Percentiles rank a stretch among this genome's conserved stretches.
These are phyloP conservation scores for Paralichthys olivaceus DNA, from an alignment of 2,113 vertebrate species.

Conservation along the genomic window DNA sequence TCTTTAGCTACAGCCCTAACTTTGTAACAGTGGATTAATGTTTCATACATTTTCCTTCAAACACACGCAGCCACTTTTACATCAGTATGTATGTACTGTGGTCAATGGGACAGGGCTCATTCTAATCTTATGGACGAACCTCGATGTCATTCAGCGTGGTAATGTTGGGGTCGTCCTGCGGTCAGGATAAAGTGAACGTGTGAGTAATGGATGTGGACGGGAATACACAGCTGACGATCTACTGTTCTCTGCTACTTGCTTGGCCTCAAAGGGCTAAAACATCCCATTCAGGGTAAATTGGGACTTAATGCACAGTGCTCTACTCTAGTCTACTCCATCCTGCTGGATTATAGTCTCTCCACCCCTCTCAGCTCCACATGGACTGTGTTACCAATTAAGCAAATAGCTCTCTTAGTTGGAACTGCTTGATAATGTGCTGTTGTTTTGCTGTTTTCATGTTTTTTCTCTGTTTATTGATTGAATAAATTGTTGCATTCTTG, in stretches of 20 bases:
- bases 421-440: conserved; percentile 38
- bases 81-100: not conserved
- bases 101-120: not conserved
- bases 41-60: not conserved
- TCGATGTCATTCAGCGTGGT: conserved; percentile 3
- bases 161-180: not conserved
- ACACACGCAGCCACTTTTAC: not conserved
- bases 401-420: conserved; percentile 71
- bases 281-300: conserved; percentile 62
- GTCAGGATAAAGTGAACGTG: conserved; percentile 30
- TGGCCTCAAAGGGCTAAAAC: conserved; percentile 51
- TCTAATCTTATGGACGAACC: conserved; percentile 22
- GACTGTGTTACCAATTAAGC: conserved; percentile 68
- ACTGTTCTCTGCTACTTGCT: conserved; percentile 36
- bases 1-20: not conserved
- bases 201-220: conserved; percentile 37
- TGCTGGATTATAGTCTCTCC: conserved; percentile 67
- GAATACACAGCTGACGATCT: conserved; percentile 49
- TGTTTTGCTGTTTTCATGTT: conserved; percentile 20
- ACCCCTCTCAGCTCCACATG: conserved; percentile 50
- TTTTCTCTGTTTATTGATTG: not conserved
- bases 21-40: not conserved
- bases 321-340: conserved; percentile 39
- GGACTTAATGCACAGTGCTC: conserved; percentile 59
- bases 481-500: not conserved